Conservation (phyloP, 2,797 vertebrate species). For the Myiothlypis coronata region DNA sequence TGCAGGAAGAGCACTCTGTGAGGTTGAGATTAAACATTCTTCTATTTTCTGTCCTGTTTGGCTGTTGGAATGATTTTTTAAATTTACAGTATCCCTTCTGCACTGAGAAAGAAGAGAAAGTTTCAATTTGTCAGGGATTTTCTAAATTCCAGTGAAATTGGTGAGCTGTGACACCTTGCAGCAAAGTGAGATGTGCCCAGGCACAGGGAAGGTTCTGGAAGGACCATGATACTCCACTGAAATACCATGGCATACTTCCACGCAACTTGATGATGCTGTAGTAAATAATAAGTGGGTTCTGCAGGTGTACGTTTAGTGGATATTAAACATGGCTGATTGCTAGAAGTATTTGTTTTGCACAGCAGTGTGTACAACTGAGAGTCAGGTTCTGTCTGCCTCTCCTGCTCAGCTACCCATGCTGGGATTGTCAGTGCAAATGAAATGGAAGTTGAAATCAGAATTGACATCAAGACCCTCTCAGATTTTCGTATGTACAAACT, state of each 20-base stretch:
- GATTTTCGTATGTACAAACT: not conserved
- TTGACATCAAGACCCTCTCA: not conserved
- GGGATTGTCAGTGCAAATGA: not conserved
- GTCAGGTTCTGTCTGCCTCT: not conserved
- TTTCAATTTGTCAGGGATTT: not conserved
- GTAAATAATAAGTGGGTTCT: not conserved
- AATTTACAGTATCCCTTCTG: not conserved
- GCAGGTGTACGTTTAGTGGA: not conserved
- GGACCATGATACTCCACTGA: not conserved
- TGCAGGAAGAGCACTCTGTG: not conserved
- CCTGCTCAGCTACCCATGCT: not conserved
- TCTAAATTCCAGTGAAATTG: not conserved
- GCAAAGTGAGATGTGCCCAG: not conserved
- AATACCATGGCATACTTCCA: not conserved
- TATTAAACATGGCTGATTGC: not conserved
- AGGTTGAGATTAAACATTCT: not conserved
- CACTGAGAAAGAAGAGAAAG: not conserved
- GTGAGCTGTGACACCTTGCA: not conserved
- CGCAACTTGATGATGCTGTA: not conserved
- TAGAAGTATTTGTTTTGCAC: not conserved
- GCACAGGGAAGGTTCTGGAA: not conserved
- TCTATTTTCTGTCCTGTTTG: not conserved
- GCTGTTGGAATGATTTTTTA: not conserved
- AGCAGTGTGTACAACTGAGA: not conserved
- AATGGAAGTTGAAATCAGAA: not conserved